Evolutionary conservation across 2,888 invertebrate genomes (phyloP).

Genomic region (Platycheirus albimanus): DNA sequence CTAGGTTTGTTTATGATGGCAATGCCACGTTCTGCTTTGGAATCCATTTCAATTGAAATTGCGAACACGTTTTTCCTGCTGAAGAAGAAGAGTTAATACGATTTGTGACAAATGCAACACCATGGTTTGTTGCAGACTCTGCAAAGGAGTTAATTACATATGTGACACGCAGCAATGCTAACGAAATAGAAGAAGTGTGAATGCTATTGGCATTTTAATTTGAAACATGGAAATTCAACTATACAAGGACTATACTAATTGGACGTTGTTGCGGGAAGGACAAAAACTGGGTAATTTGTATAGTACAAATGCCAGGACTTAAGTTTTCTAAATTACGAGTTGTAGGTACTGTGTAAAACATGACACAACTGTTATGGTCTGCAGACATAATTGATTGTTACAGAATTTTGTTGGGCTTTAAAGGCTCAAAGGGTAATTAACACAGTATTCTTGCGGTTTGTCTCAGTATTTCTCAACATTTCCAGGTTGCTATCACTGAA

Average conservation of each 20-base stretch:
- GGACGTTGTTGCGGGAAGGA: neutral
- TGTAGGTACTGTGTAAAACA: too few relatives aligned
- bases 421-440: too few relatives aligned
- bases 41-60: conserved; percentile 49
- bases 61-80: conserved; percentile 48
- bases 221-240: neutral
- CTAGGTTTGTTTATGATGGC: conserved; percentile 27
- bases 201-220: neutral
- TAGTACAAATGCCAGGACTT: too few relatives aligned
- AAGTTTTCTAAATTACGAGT: too few relatives aligned
- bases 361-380: too few relatives aligned
- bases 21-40: conserved; percentile 43
- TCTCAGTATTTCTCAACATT: too few relatives aligned
- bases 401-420: too few relatives aligned
- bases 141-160: conserved; percentile 69
- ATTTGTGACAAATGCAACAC: conserved; percentile 64
- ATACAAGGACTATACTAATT: neutral
- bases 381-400: too few relatives aligned
- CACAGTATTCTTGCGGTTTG: too few relatives aligned
- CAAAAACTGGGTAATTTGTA: neutral
- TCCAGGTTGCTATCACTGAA: too few relatives aligned
- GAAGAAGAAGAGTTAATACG: conserved; percentile 38
- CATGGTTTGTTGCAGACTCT: conserved; percentile 30
- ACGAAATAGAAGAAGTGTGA: conserved; percentile 22
- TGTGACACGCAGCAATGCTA: conserved; percentile 40